Percentiles rank a stretch among this genome's conserved stretches.
These are phyloP conservation scores for Cryptophagus acutangulus DNA, from an alignment of 2,888 invertebrate species.

Conservation along the genomic window DNA sequence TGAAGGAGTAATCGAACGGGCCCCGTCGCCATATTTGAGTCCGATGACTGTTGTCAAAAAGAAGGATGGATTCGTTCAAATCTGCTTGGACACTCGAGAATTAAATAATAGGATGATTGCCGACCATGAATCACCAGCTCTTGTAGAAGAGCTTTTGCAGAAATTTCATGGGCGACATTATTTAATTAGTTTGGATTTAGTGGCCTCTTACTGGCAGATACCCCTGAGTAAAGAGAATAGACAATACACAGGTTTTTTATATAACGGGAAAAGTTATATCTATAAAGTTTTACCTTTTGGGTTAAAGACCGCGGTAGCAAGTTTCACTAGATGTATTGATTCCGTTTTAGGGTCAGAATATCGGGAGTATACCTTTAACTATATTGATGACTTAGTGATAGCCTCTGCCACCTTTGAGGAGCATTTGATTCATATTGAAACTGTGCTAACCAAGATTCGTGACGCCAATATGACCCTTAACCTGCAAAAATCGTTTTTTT, in stretches of 20 bases:
- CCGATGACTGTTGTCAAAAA: conserved; percentile 11
- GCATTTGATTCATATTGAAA: no score
- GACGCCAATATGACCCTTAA: no score
- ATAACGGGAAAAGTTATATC: not conserved
- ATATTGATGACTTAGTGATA: conserved; percentile 33
- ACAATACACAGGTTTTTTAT: conserved; percentile 2
- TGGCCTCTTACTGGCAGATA: conserved; percentile 2
- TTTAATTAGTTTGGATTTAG: not conserved
- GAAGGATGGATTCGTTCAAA: conserved; percentile 1
- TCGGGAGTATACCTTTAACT: conserved; percentile 23
- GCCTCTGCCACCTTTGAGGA: no score
- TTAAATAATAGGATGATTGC: not conserved
- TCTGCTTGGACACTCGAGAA: not conserved
- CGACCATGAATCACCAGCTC: not conserved
- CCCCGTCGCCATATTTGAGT: conserved; percentile 2
- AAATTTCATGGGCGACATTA: not conserved
- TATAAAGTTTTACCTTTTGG: not conserved
- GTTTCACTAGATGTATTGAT: not conserved
- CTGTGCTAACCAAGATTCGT: no score
- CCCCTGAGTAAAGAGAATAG: not conserved
- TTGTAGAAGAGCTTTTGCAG: not conserved
- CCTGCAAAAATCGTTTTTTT: no score
- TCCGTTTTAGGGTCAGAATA: conserved; percentile 24
- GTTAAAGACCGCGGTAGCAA: not conserved
- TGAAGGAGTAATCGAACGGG: not conserved